Evolutionary conservation across 1,140 invertebrate genomes (phyloP), one percentile per base, ranked within the genome.

Genomic region (Antheraea pernyi): DNA sequence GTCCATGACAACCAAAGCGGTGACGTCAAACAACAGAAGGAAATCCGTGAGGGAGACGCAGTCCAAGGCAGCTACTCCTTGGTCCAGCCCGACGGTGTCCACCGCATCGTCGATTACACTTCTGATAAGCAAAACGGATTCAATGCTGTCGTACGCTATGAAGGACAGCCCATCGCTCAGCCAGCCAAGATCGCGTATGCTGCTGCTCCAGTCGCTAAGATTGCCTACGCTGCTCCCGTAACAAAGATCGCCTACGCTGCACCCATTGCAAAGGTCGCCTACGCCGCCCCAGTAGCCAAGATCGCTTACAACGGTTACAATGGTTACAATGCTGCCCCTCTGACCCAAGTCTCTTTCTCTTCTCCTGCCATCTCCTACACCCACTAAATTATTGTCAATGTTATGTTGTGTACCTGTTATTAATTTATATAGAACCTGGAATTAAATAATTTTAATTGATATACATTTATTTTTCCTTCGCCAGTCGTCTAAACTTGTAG

Each of bases 31-130:
- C 75, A 84, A 68, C 89, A 92, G 72, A 79, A 88, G 64, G 92
- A 93, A 71, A 77, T 83, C 59, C 83, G 91, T 69, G 78, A 79
- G 42, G 95, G 95, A 19, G 94, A 95, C 79, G 92, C 94, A 68
- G 95, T 95, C n/a, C 93, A 94, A 77, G 94, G 94, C 68, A 90
- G 89, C 67, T 95, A 95, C 86, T 94, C 93, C 4, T 81, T 95
- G 19, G 88, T 94, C 61, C 94, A 95, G 80, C 93, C 95, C 67
- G 82, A 86, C 63, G 84, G 83, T 19, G 80, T 87, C 89, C 94
- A 42, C 89, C 94, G 82, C 94, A 95, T 93, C 64, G 94, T 95
- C 0, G 93, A 95, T 68, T 95, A 95, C 85, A 94, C 94, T 9
- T 84, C 83, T 30, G 83, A 85, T 74, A 77, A 79, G 66, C 78